Percentiles rank a stretch among this genome's conserved stretches.
Conservation (phyloP, 2,888 invertebrate species). For the Euzetes globulus region DNA sequence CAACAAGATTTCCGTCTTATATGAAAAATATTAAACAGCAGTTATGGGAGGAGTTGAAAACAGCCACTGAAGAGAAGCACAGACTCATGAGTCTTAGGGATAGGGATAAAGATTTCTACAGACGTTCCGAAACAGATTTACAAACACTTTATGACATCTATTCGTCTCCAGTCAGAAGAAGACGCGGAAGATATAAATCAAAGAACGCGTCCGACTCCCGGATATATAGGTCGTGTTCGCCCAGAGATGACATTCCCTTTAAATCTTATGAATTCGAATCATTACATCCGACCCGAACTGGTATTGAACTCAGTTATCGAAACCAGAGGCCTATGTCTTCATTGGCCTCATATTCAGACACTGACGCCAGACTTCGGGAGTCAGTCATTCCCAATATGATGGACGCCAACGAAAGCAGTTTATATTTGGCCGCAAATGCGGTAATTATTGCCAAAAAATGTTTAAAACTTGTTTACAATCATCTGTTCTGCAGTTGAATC, state of each 20-base stretch:
- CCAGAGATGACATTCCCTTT: constrained; percentile 32
- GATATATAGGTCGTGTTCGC: constrained; percentile 4
- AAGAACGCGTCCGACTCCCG: constrained; percentile 18
- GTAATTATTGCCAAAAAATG: neutral
- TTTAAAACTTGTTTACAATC: neutral
- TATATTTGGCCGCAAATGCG: neutral
- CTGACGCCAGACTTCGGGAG: constrained; percentile 26
- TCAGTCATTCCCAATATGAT: constrained; percentile 34
- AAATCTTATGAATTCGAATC: constrained; percentile 40
- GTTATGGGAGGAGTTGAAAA: constrained; percentile 44
- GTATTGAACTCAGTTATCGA: constrained; percentile 20
- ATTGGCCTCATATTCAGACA: constrained; percentile 6
- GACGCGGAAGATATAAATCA: constrained; percentile 11
- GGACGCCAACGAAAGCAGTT: constrained; percentile 20
- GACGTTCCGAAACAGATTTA: constrained; percentile 35
- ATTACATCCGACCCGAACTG: constrained; percentile 31
- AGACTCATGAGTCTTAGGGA: constrained; percentile 28
- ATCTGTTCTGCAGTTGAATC: neutral
- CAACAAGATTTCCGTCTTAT: constrained; percentile 43
- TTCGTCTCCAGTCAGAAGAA: constrained; percentile 14
- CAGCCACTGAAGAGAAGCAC: constrained; percentile 41
- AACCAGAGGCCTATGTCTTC: constrained; percentile 31
- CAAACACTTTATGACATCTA: constrained; percentile 30
- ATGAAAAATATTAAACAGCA: constrained; percentile 45
- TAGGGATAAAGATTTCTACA: constrained; percentile 27